Evolutionary conservation across 2,797 vertebrate species (phyloP), one percentile per base, ranked within the genome.

Genomic region (Alcedo quadribrachys): DNA sequence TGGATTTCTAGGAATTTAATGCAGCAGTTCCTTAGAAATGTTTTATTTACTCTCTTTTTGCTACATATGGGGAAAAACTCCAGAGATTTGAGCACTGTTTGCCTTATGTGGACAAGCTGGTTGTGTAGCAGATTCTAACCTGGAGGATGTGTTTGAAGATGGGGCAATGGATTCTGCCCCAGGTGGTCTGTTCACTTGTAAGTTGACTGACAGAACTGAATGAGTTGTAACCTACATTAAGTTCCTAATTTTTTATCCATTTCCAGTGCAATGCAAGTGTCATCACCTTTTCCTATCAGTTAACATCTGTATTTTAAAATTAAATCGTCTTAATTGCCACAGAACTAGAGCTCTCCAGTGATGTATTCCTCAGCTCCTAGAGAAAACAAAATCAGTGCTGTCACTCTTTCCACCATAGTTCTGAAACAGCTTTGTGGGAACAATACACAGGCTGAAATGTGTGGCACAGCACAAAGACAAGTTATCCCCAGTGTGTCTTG

Each of bases 1-100:
- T 15, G 11, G 15, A 68, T 84, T 94, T 90, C 35, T 76, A 73
- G 51, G 70, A 81, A 76, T 9, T 76, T 11, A 76, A 55, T 86
- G 58, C 35, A 92, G 24, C 58, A 66, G 16, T 73, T 73, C 37
- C 30, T 79, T 87, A 33, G 22, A 89, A 85, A 73, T 66, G 20
- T 65, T 85, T 57, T 62, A 42, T 86, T 90, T 92, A 15, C 32
- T 79, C 2, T 12, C 24, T n/a, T 82, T 83, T 66, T 61, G 53
- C 16, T 65, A 20, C 11, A 1, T 27, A 2, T 37, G 15, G 27
- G 4, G 37, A 87, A 92, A 81, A 55, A 33, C 24, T 58, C 58
- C 50, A 75, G 57, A 77, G 45, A 50, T 80, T 40, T 81, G 30
- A 83, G 35, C 13, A 48, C 25, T 4, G 1, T 65, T 81, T 71